Percentiles rank a stretch among this genome's conserved stretches.
Evolutionary conservation across 2,888 invertebrate species (phyloP).

Genomic region (Linnaemya tessellans): DNA sequence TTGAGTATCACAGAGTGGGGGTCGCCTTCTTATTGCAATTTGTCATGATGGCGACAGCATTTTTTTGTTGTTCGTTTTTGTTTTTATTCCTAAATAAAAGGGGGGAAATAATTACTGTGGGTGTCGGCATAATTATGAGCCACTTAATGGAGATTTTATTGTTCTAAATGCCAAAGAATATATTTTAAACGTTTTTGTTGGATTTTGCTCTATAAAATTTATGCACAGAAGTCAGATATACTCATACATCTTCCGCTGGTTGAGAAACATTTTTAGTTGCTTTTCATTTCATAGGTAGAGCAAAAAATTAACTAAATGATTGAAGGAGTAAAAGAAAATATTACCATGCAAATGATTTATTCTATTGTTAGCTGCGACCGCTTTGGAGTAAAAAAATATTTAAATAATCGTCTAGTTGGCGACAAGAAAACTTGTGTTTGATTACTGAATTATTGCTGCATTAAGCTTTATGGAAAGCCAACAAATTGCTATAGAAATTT

Average conservation of each 20-base stretch:
- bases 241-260: slow-evolving; percentile 8
- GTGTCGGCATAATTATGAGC: slow-evolving; percentile 69
- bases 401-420: background rate
- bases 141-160: slow-evolving; percentile 67
- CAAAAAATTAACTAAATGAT: slow-evolving; percentile 2
- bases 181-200: slow-evolving; percentile 47
- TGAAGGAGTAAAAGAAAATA: background rate
- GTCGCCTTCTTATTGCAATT: slow-evolving; percentile 60
- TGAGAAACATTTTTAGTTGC: background rate
- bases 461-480: background rate
- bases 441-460: background rate
- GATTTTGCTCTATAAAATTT: slow-evolving; percentile 14
- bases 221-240: slow-evolving; percentile 16
- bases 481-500: background rate
- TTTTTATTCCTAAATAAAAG: slow-evolving; percentile 24
- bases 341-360: slow-evolving; percentile 3
- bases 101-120: slow-evolving; percentile 66
- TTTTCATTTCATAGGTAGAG: background rate
- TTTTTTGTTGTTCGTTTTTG: slow-evolving; percentile 23
- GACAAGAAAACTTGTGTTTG: background rate
- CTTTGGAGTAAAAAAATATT: background rate
- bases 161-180: slow-evolving; percentile 59
- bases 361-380: background rate
- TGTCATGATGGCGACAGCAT: slow-evolving; percentile 68
- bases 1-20: slow-evolving; percentile 51